Conservation (phyloP, 2,113 vertebrate species). For the Arenaria interpres region DNA sequence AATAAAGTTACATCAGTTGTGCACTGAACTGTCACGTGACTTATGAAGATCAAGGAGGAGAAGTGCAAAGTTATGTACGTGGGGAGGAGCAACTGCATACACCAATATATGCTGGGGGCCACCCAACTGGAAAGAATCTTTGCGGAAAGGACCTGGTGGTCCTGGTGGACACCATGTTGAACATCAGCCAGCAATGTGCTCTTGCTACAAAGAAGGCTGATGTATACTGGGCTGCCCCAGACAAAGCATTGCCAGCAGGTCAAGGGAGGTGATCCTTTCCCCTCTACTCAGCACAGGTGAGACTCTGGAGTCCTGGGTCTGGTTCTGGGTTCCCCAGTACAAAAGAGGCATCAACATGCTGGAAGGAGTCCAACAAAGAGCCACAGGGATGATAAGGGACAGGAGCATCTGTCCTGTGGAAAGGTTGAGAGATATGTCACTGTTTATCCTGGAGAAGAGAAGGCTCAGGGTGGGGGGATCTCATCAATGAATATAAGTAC, state of each 20-base stretch:
- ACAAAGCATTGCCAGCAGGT: not conserved
- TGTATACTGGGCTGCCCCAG: not conserved
- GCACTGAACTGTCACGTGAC: not conserved
- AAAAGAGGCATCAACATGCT: not conserved
- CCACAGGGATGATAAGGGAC: not conserved
- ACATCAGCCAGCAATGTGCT: not conserved
- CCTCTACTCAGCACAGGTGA: not conserved
- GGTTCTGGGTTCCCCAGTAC: not conserved
- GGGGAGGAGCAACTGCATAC: not conserved
- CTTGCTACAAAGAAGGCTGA: not conserved
- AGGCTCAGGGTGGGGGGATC: not conserved
- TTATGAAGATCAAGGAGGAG: not conserved
- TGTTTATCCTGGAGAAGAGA: not conserved
- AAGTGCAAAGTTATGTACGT: not conserved
- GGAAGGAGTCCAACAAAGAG: not conserved
- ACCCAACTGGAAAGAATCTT: not conserved
- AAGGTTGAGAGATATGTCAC: not conserved
- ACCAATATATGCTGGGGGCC: not conserved
- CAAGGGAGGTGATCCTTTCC: too few species aligned
- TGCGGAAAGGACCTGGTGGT: not conserved
- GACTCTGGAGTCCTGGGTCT: not conserved
- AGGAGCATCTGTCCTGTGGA: not conserved
- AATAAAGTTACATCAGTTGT: not conserved
- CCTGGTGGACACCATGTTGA: too few species aligned
- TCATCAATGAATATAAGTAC: not conserved